These are phyloP conservation scores for Paradoxurus hermaphroditus DNA, from an alignment of 2,113 vertebrate species.

Conservation along the genomic window DNA sequence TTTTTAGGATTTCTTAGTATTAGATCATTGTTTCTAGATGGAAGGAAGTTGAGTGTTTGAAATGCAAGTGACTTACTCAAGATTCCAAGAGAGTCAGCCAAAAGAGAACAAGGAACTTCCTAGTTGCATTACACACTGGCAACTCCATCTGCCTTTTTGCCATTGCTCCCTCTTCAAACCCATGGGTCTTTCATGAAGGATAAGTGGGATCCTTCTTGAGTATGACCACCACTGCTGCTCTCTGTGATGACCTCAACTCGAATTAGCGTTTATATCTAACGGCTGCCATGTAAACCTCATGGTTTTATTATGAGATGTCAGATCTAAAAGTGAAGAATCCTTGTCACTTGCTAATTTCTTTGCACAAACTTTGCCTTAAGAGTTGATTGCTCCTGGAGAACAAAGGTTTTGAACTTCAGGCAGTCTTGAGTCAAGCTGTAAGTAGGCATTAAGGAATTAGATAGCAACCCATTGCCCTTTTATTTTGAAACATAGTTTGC, in stretches of 20 bases:
- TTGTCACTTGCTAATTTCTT: neutral
- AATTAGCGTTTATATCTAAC: neutral
- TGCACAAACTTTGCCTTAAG: neutral
- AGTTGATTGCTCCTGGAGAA: neutral
- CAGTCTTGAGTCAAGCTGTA: neutral
- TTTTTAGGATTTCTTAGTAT: neutral
- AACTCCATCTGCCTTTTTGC: neutral
- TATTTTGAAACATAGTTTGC: neutral
- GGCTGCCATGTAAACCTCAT: neutral
- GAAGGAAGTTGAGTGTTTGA: slow-evolving; percentile 10
- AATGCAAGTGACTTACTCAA: neutral
- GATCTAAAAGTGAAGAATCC: neutral
- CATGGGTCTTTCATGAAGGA: neutral
- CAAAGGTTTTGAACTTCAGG: neutral
- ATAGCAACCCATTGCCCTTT: neutral
- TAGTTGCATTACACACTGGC: neutral
- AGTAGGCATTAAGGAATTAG: neutral
- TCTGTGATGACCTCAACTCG: neutral
- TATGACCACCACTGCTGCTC: neutral
- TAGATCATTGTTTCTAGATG: neutral
- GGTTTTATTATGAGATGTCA: neutral
- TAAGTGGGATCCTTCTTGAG: neutral
- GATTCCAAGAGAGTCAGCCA: neutral
- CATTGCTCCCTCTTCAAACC: neutral
- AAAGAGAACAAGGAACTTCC: neutral